Base-by-base conservation (phyloP, 2,888 invertebrate genomes). In the Nymphalis c-album region DNA sequence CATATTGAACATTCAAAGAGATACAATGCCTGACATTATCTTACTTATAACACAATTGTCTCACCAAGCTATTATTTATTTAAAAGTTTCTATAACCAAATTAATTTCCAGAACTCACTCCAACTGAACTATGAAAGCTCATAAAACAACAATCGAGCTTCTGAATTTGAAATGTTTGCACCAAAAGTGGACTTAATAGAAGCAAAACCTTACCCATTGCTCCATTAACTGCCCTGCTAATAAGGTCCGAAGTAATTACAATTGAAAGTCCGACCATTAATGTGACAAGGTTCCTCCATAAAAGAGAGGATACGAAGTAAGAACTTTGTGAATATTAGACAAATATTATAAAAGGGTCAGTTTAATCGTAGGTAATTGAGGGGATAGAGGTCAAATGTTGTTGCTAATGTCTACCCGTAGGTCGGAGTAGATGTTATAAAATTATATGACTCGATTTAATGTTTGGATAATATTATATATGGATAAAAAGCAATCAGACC, bases 261-360 rank as follows among this genome's bases (percentile, higher is more conserved):
- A 73, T 73, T 71, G 69, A 68, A 73, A 73, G 69, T 69, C 71
- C 74, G 10, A 10, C 68, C 58, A 66, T 75, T 75, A 75, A 75
- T 75, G 75, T 72, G 77, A 77, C 77, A 76, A 73, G 76, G 78
- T 74, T 76, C 71, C 55, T 65, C 66, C 68, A 73, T 76, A 77
- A 79, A 77, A 71, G 70, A 61, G 74, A 64, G 69, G 68, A 62
- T 64, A 31, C 64, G 60, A 59, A 70, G 68, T 72, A 73, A 72
- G 71, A 73, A 77, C 76, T 73, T 70, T 74, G 72, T 76, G 70
- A 68, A 73, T 76, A 77, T 78, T 76, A 77, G 74, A 67, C 71
- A 68, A 73, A 74, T 78, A 77, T 80, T 76, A 77, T 77, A 77
- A 75, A 76, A 76, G 74, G 76, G 68, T n/a, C 60, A 67, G 71